phyloP scores from a whole-genome alignment of 2,797 vertebrate genomes.

The Rallus crepitans region DNA sequence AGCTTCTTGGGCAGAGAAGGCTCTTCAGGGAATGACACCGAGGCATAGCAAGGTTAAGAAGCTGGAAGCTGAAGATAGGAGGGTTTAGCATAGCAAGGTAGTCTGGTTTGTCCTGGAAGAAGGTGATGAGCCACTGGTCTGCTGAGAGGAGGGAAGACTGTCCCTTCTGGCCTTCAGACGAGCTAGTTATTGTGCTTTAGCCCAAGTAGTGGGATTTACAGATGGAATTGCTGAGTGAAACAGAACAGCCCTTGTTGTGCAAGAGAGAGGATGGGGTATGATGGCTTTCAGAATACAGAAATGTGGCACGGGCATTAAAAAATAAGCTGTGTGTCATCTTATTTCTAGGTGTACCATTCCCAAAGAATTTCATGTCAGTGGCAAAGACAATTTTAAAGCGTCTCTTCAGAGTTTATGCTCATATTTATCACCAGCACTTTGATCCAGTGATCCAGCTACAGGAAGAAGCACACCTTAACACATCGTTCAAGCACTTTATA shows the following conservation, averaged over 20 bases:
- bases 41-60: not conserved
- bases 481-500: slow-evolving; percentile 99
- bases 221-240: not conserved
- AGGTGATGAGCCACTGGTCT: not conserved
- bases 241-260: not conserved
- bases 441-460: slow-evolving; percentile 98
- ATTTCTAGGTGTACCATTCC: slow-evolving; percentile 92
- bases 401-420: slow-evolving; percentile 96
- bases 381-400: slow-evolving; percentile 98
- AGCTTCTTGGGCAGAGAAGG: not conserved
- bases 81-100: not conserved
- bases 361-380: slow-evolving; percentile 98
- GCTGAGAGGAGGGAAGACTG: not conserved
- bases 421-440: slow-evolving; percentile 99
- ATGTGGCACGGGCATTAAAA: rapidly evolving
- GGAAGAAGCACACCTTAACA: slow-evolving; percentile 98
- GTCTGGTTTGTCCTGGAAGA: not conserved
- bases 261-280: not conserved
- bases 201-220: no score
- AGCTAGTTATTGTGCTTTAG: not conserved
- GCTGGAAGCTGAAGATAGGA: not conserved
- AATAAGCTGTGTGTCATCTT: not conserved
- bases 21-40: not conserved
- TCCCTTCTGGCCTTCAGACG: not conserved
- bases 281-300: not conserved